Evolutionary conservation across 2,113 vertebrate species (phyloP).

Genomic region (Antechinus flavipes): DNA sequence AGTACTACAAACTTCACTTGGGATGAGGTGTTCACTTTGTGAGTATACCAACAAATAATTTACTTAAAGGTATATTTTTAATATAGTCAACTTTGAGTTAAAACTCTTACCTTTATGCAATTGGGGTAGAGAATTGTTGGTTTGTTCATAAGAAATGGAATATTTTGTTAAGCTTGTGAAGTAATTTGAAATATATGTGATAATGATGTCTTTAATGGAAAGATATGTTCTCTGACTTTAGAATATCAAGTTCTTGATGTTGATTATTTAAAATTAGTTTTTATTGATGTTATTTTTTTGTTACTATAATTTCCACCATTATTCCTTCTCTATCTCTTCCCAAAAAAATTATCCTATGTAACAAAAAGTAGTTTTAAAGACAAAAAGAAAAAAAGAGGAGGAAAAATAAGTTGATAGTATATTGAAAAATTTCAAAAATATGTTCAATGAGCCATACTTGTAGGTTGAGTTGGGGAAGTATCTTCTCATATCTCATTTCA

Average conservation of each 20-base stretch:
- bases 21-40: slow-evolving; percentile 97
- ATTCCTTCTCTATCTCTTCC: not conserved
- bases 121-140: not conserved
- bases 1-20: slow-evolving; percentile 86
- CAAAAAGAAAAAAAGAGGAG: not conserved
- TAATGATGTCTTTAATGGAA: not conserved
- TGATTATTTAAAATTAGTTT: not conserved
- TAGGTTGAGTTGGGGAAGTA: too few species aligned
- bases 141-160: not conserved
- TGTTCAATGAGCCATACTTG: not conserved
- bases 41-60: slow-evolving; percentile 77
- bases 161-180: not conserved
- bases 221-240: not conserved
- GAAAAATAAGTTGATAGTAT: not conserved
- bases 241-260: not conserved
- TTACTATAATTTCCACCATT: not conserved
- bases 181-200: not conserved
- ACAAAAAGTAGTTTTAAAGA: not conserved
- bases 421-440: not conserved
- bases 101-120: not conserved
- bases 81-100: not conserved
- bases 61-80: not conserved
- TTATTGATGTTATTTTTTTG: not conserved
- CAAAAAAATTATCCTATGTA: not conserved
- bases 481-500: too few species aligned